Evolutionary conservation across 2,888 invertebrate species (phyloP).

Genomic region (Margaritifera margaritifera): DNA sequence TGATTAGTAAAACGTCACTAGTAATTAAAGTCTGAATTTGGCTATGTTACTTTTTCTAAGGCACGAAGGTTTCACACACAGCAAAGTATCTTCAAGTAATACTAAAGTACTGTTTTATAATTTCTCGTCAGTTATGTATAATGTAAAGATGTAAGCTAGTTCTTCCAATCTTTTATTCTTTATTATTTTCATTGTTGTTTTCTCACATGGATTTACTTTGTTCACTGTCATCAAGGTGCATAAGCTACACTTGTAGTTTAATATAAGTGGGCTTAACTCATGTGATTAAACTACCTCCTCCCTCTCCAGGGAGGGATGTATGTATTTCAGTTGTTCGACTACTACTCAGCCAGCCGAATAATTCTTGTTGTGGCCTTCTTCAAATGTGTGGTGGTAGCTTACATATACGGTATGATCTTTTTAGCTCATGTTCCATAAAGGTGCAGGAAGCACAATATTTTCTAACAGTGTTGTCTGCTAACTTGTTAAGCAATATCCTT

Average conservation of each 20-base stretch:
- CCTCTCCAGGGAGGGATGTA: slow-evolving; percentile 79
- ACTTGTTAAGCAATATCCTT: no score
- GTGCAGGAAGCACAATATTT: no score
- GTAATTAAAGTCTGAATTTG: background rate
- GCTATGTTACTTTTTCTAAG: no score
- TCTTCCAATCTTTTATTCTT: no score
- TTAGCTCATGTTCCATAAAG: no score
- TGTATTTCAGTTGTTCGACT: slow-evolving; percentile 80
- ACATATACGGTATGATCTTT: slow-evolving; percentile 81
- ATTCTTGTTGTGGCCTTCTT: slow-evolving; percentile 79
- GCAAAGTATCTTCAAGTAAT: no score
- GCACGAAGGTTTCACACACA: no score
- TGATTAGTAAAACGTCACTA: background rate
- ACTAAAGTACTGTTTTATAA: no score
- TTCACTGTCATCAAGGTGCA: background rate
- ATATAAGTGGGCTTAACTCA: background rate
- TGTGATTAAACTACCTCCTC: slow-evolving; percentile 18
- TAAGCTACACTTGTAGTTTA: background rate
- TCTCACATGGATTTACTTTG: background rate
- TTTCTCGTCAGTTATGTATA: no score
- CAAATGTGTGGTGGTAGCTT: slow-evolving; percentile 87
- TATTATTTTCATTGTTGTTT: background rate
- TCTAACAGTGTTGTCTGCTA: no score
- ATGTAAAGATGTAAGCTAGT: no score
- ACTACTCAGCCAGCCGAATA: slow-evolving; percentile 80